Evolutionary conservation across 2,797 vertebrate species (phyloP).

Genomic region (Apodemus agrarius): DNA sequence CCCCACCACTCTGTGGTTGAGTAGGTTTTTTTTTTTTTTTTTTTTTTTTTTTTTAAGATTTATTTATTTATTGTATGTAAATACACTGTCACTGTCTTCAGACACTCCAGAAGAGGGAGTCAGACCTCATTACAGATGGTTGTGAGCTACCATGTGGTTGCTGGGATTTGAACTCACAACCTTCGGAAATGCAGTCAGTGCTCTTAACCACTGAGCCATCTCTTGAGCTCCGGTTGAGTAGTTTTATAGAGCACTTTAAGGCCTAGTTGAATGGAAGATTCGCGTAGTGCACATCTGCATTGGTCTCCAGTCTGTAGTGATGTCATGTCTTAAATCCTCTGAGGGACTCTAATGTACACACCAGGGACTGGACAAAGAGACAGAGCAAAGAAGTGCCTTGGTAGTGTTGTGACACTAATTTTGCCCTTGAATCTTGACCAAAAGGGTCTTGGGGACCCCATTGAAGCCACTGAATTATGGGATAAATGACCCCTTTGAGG

Average conservation of each 20-base stretch:
- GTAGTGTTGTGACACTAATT: background rate
- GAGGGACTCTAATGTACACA: background rate
- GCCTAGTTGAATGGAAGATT: background rate
- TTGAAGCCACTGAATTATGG: background rate
- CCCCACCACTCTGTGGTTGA: background rate
- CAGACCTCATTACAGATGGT: too few species aligned
- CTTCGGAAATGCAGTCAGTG: too few species aligned
- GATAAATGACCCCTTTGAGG: background rate
- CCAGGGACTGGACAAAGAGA: background rate
- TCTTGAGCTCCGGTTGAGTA: too few species aligned
- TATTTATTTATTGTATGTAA: too few species aligned
- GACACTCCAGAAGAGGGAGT: too few species aligned
- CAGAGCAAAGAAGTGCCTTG: background rate
- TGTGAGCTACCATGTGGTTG: too few species aligned
- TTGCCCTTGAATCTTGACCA: background rate
- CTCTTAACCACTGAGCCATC: too few species aligned
- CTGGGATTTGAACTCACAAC: too few species aligned
- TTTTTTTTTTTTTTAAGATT: too few species aligned
- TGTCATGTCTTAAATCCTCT: background rate
- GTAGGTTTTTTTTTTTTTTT: too few species aligned
- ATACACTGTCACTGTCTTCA: too few species aligned
- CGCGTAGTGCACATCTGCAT: rapidly evolving
- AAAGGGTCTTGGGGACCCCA: background rate
- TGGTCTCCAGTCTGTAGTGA: background rate
- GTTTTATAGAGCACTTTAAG: background rate